A percentile compares a stretch with the other conserved stretches of the same genome.
phyloP scores from a whole-genome alignment of 2,113 vertebrate species.

The Elgaria multicarinata region DNA sequence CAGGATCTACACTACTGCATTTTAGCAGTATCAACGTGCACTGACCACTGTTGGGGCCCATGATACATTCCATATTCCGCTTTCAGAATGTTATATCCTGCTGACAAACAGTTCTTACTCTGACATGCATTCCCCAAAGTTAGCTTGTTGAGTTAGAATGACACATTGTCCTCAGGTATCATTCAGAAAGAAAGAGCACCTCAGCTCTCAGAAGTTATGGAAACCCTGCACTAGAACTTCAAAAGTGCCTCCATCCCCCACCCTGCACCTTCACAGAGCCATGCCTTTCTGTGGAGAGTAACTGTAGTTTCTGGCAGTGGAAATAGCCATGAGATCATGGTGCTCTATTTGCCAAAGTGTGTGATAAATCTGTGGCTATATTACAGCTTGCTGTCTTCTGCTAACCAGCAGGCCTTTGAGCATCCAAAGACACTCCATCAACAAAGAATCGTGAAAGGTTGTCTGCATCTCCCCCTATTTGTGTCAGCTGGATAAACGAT shows the following conservation, averaged over 20 bases:
- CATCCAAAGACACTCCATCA: background rate
- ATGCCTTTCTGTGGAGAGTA: background rate
- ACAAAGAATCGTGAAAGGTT: background rate
- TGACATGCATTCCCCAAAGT: background rate
- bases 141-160: background rate
- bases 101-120: background rate
- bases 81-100: too few relatives aligned
- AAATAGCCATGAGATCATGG: slow-evolving; percentile 5
- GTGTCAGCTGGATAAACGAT: background rate
- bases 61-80: too few relatives aligned
- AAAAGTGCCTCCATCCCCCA: too few relatives aligned
- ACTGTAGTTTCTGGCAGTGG: background rate
- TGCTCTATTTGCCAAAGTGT: background rate
- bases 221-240: background rate
- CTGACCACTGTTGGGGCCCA: too few relatives aligned
- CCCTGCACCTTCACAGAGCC: background rate
- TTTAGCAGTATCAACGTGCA: too few relatives aligned
- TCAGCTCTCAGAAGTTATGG: background rate
- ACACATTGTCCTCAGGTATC: background rate
- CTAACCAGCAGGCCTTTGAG: background rate
- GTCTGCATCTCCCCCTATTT: background rate
- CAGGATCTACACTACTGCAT: too few relatives aligned
- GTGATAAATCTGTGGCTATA: background rate
- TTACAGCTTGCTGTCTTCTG: background rate
- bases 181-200: background rate